Conservation (phyloP, 2,888 invertebrate species). For the Megamerina dolium region DNA sequence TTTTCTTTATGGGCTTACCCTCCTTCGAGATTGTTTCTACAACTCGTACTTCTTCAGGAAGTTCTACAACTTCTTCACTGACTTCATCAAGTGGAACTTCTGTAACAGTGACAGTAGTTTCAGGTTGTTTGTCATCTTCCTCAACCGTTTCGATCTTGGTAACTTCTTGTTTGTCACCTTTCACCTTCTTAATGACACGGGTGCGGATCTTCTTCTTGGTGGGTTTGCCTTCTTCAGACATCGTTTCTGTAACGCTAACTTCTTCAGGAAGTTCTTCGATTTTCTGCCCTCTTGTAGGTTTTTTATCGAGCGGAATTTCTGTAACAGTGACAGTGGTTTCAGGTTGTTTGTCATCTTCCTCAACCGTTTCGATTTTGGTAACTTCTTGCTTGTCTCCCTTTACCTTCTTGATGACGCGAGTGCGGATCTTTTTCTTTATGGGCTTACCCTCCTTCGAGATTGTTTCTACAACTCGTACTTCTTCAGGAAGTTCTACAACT, state of each 20-base stretch:
- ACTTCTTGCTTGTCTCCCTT: too few relatives aligned
- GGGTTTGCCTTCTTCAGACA: conserved; percentile 25
- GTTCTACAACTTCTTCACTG: conserved; percentile 19
- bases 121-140: conserved; percentile 38
- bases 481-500: too few relatives aligned
- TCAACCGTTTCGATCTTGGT: conserved; percentile 42
- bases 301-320: conserved; percentile 3
- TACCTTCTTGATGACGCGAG: too few relatives aligned
- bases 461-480: too few relatives aligned
- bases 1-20: conserved; percentile 33
- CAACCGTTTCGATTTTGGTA: too few relatives aligned
- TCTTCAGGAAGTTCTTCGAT: conserved; percentile 19
- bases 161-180: conserved; percentile 43
- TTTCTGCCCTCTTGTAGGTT: conserved; percentile 7
- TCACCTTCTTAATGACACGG: conserved; percentile 44
- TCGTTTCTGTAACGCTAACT: conserved; percentile 27
- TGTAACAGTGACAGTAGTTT: conserved; percentile 33
- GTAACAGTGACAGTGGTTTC: conserved; percentile 32
- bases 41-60: conserved; percentile 31
- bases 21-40: conserved; percentile 29
- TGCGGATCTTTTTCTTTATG: too few relatives aligned
- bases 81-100: conserved; percentile 23
- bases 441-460: too few relatives aligned
- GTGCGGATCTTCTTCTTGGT: conserved; percentile 33
- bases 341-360: conserved; percentile 12